Base-by-base conservation (phyloP, 2,888 invertebrate species). In the Stenotaenia linearis region DNA sequence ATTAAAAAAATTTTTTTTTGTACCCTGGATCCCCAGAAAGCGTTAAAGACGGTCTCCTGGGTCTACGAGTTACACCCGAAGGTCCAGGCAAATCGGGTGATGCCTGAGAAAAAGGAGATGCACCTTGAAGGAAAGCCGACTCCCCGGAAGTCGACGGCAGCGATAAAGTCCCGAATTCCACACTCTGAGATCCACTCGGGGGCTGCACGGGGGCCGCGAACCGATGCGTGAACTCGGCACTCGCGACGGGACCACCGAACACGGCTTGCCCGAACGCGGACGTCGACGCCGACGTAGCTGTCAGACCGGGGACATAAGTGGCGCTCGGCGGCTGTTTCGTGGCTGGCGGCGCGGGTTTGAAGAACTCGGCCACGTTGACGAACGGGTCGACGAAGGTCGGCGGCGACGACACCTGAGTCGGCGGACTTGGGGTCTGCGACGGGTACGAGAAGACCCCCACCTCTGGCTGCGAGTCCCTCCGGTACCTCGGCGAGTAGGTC, bases 391-490 rank as follows among this genome's bases (percentile, higher is more conserved):
- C 30, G 74, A 37, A 74, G 30, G 79, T 77, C 40, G 79, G 21
- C 21, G 79, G 15, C 35, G 76, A 40, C 86, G 92, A 92, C 87
- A 91, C 91, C 86, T 91, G 61, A 69, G 75, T 74, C 69, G 75
- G 32, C n/a, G 50, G 21, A 37, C 77, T 37, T 30, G 45, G 76
- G 25, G 77, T 56, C 25, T 23, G 35, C 45, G 56, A 56, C 2
- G 74, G 75, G 25, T 77, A 77, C 15, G 81, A 85, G 85, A 79
- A 85, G 83, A 84, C 90, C 7, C 56, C 56, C 81, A 92, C 90
- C 88, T 92, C 92, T 82, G 91, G 91, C 86, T 92, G 92, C 35
- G 92, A 92, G 85, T 92, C 92, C 85, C 92, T 88, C 84, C 87
- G 84, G 90, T 90, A 85, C 90, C 91, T 81, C 90, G 90, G 82